phyloP scores from a whole-genome alignment of 2,888 invertebrate species.

The Amblyjoppa fuscipennis region DNA sequence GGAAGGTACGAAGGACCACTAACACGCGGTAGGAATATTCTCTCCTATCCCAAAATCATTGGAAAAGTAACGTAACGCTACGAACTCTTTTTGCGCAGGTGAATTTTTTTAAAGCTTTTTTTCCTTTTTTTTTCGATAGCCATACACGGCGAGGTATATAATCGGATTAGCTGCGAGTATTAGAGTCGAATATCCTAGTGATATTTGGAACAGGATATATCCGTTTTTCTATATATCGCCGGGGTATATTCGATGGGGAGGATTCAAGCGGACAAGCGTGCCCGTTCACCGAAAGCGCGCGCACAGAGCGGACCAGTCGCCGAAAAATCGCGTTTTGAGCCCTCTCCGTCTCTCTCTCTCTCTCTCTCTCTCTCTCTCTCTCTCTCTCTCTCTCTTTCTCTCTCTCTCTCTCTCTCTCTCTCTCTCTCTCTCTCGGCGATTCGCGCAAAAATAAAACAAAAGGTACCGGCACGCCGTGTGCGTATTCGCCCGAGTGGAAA shows the following conservation, averaged over 20 bases:
- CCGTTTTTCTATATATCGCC: slow-evolving; percentile 33
- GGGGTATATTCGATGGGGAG: slow-evolving; percentile 32
- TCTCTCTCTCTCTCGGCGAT: neutral
- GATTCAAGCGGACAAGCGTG: slow-evolving; percentile 45
- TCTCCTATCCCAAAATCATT: neutral
- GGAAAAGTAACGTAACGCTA: slow-evolving; percentile 14
- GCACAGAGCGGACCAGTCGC: slow-evolving; percentile 15
- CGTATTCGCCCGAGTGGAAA: slow-evolving; percentile 30
- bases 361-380: neutral
- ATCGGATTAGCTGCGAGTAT: slow-evolving; percentile 60
- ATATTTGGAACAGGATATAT: slow-evolving; percentile 43
- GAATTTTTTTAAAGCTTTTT: neutral
- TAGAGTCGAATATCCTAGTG: slow-evolving; percentile 54
- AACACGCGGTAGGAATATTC: neutral
- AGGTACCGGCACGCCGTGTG: neutral
- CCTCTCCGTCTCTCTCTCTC: neutral
- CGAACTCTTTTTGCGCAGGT: slow-evolving; percentile 9
- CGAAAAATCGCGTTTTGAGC: slow-evolving; percentile 41
- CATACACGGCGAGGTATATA: slow-evolving; percentile 5
- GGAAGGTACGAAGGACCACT: neutral
- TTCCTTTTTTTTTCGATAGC: neutral
- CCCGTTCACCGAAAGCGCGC: slow-evolving; percentile 34
- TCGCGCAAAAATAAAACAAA: slow-evolving; percentile 32
- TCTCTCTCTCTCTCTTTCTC: neutral
- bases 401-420: neutral